phyloP scores from a whole-genome alignment of 2,113 vertebrate genomes.

The Leptocoma aspasia region DNA sequence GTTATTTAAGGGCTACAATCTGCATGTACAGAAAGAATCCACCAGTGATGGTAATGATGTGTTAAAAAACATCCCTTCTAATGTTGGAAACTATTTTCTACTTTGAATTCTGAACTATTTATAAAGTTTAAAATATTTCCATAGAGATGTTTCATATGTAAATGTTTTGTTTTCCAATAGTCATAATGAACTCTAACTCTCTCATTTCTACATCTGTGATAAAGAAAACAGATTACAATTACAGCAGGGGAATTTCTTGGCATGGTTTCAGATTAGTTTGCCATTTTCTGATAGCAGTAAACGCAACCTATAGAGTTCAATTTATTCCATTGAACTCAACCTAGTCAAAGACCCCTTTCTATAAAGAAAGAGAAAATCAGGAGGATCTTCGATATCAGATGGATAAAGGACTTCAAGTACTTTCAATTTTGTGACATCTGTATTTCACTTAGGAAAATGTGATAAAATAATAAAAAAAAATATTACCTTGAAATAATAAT shows the following conservation, averaged over 20 bases:
- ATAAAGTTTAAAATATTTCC: neutral
- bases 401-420: neutral
- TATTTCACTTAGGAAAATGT: neutral
- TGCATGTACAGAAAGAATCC: neutral
- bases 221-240: neutral
- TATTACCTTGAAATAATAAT: neutral
- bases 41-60: rapidly evolving
- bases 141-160: neutral
- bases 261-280: neutral
- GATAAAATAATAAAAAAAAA: neutral
- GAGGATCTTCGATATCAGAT: neutral
- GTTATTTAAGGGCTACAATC: neutral
- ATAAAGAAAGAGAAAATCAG: neutral
- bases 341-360: neutral
- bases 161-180: neutral
- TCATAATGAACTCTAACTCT: neutral
- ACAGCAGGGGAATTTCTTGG: neutral
- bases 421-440: neutral
- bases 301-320: neutral
- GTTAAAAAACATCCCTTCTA: neutral
- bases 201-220: neutral
- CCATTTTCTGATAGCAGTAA: neutral
- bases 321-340: neutral
- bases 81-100: neutral
- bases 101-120: neutral